Conservation (phyloP, 2,797 vertebrate species). For the Anomalospiza imberbis region DNA sequence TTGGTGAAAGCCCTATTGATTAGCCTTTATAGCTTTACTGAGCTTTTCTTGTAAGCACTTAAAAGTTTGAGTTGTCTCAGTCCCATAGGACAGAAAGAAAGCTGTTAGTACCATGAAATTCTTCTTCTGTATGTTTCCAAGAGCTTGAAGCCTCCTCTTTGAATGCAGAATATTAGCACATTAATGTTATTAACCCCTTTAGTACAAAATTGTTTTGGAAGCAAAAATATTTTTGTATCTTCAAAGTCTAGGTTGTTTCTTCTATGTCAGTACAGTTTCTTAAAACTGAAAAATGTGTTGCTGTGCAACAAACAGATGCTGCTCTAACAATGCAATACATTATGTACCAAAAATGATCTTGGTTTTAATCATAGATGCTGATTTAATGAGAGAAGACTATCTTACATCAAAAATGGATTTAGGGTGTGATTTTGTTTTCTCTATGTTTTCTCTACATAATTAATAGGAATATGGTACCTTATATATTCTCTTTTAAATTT, state of each 20-base stretch:
- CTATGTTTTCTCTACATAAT: constrained; percentile 82
- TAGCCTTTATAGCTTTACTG: constrained; percentile 61
- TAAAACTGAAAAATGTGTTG: constrained; percentile 97
- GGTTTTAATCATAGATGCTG: constrained; percentile 97
- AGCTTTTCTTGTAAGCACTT: constrained; percentile 59
- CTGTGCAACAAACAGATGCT: constrained; percentile 97
- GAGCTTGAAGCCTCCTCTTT: constrained; percentile 53
- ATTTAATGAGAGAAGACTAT: constrained; percentile 97
- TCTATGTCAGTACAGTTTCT: constrained; percentile 89
- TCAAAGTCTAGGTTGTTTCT: constrained; percentile 78
- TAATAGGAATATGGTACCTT: constrained; percentile 83
- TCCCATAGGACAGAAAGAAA: constrained; percentile 56
- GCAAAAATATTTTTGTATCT: constrained; percentile 61
- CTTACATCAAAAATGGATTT: constrained; percentile 96
- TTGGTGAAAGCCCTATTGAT: constrained; percentile 65
- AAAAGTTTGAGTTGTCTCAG: constrained; percentile 58
- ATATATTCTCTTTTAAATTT: constrained; percentile 56
- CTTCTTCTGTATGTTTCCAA: constrained; percentile 46
- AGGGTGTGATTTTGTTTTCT: constrained; percentile 93
- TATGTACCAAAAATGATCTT: constrained; percentile 97
- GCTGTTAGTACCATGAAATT: constrained; percentile 57
- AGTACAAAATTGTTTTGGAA: constrained; percentile 58
- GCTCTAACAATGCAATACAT: constrained; percentile 95
- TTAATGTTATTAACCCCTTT: constrained; percentile 66
- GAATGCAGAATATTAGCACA: constrained; percentile 58